These are phyloP conservation scores for Calyptommatus sinebrachiatus DNA, from an alignment of 2,113 vertebrate species.

Conservation along the genomic window DNA sequence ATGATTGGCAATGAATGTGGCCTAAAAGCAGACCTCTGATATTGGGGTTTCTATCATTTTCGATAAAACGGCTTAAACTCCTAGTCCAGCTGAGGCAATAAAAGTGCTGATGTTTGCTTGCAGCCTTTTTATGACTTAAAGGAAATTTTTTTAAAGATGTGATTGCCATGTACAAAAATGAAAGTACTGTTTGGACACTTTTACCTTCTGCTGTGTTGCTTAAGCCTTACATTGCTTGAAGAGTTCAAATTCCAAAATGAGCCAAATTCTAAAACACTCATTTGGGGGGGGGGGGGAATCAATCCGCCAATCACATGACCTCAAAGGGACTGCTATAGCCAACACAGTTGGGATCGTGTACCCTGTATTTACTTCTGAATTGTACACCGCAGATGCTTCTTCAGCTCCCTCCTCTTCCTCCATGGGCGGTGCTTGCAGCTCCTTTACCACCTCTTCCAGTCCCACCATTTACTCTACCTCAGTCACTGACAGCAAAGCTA, in stretches of 20 bases:
- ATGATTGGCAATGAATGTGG: constrained; percentile 81
- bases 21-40: constrained; percentile 67
- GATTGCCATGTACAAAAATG: constrained; percentile 52
- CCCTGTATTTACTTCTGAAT: constrained; percentile 89
- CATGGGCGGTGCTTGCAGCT: constrained; percentile 97
- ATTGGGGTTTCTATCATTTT: constrained; percentile 73
- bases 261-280: constrained; percentile 76
- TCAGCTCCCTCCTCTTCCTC: constrained; percentile 94
- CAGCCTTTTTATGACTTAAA: constrained; percentile 65
- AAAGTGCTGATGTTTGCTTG: constrained; percentile 68
- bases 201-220: constrained; percentile 45
- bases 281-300: constrained; percentile 73
- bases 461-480: constrained; percentile 90
- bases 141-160: constrained; percentile 44
- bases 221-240: constrained; percentile 67
- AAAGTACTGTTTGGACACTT: constrained; percentile 68
- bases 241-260: constrained; percentile 67
- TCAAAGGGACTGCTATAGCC: constrained; percentile 92
- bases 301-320: constrained; percentile 69
- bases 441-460: constrained; percentile 96
- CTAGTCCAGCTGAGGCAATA: constrained; percentile 68
- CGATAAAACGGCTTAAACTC: constrained; percentile 68
- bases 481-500: constrained; percentile 86
- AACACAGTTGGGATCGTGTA: constrained; percentile 73
- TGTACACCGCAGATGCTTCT: constrained; percentile 97